Evolutionary conservation across 1,140 invertebrate genomes (phyloP).

Genomic region (Saccostrea echinata): DNA sequence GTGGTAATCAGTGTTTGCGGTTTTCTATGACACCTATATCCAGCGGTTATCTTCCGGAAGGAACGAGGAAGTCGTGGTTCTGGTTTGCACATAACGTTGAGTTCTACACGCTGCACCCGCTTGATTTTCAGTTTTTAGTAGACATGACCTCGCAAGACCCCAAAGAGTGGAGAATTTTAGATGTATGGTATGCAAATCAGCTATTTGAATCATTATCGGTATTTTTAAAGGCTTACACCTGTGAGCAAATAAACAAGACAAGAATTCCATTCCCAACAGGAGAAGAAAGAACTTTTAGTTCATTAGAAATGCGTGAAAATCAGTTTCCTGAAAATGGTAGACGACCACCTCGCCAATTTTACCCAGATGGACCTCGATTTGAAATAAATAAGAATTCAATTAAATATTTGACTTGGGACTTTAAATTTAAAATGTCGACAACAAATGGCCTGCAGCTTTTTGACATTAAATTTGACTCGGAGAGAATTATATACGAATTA

Average conservation of each 20-base stretch:
- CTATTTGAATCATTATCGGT: constrained; percentile 62
- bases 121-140: constrained; percentile 66
- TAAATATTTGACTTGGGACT: constrained; percentile 71
- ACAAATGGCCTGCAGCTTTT: constrained; percentile 71
- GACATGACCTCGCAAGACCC: constrained; percentile 60
- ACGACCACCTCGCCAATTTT: constrained; percentile 59
- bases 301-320: constrained; percentile 57
- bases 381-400: constrained; percentile 62
- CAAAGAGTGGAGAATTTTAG: constrained; percentile 68
- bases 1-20: constrained; percentile 67
- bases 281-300: constrained; percentile 59
- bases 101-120: constrained; percentile 62
- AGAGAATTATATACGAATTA: constrained; percentile 76
- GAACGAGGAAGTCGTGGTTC: constrained; percentile 68
- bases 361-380: constrained; percentile 73
- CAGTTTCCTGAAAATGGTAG: constrained; percentile 51
- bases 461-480: constrained; percentile 68
- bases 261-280: constrained; percentile 58
- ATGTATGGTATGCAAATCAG: constrained; percentile 66
- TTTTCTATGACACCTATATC: constrained; percentile 72
- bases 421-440: constrained; percentile 70
- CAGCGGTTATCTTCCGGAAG: constrained; percentile 66
- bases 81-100: constrained; percentile 61
- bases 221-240: constrained; percentile 59
- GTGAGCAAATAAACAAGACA: constrained; percentile 62